phyloP scores from a whole-genome alignment of 1,140 invertebrate genomes.

The Batillaria attramentaria region DNA sequence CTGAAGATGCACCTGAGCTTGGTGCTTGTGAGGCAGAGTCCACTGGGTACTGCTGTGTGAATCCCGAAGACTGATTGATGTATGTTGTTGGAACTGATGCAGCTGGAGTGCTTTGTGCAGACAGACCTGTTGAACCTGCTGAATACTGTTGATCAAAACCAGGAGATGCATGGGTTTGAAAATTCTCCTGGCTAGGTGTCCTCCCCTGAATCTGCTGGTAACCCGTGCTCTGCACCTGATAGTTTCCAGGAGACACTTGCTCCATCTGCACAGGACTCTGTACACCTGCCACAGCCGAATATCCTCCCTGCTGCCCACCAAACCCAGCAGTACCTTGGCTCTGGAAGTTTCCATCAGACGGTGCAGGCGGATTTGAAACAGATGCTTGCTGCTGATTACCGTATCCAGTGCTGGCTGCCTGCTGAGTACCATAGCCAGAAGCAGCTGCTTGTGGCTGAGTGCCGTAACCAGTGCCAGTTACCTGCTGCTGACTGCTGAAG shows the following conservation, averaged over 20 bases:
- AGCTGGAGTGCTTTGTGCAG: too few relatives aligned
- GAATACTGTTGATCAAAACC: conserved; percentile 16
- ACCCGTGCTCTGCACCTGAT: conserved; percentile 6
- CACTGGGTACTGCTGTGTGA: conserved; percentile 20
- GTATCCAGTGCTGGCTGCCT: too few relatives aligned
- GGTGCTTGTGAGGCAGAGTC: not conserved
- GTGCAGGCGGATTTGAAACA: too few relatives aligned
- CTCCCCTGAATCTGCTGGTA: conserved; percentile 16
- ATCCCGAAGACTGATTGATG: conserved; percentile 5
- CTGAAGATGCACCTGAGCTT: not conserved
- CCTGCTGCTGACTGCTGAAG: too few relatives aligned
- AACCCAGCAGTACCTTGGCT: not conserved
- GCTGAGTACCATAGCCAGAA: too few relatives aligned
- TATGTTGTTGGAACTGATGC: too few relatives aligned
- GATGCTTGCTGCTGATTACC: too few relatives aligned
- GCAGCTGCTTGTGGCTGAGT: too few relatives aligned
- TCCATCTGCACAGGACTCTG: conserved; percentile 1
- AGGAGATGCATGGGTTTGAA: not conserved
- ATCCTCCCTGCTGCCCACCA: not conserved
- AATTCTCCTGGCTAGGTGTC: not conserved
- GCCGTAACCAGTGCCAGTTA: too few relatives aligned
- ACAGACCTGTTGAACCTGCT: not conserved
- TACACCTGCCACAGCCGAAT: not conserved
- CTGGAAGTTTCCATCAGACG: too few relatives aligned
- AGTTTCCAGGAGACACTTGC: not conserved